Base-by-base conservation (phyloP, 2,888 invertebrate genomes). In the Rhyacophila evoluta region DNA sequence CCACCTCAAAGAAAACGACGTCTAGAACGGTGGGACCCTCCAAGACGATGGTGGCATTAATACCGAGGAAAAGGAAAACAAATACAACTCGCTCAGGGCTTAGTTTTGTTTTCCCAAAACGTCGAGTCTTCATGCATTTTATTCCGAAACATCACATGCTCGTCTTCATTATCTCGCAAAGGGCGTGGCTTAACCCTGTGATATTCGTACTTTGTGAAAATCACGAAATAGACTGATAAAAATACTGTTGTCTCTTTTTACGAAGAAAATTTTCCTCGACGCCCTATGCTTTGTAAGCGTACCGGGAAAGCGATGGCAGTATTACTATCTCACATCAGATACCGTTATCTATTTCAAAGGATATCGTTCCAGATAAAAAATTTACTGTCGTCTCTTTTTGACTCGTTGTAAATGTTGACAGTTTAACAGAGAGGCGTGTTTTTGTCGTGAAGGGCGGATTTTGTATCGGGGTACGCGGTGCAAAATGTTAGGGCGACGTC, bases 401-500 rank as follows among this genome's bases (percentile, higher is more conserved):
- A 77, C 80, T 29, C 41, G 76, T 69, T 38, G 74, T 15, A 28
- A 67, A 25, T 27, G 78, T 68, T 41, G 28, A 39, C 73, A 74
- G 37, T 38, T 36, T 36, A 6, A 27, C 74, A 67, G 79, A 77
- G 71, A 72, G 73, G 74, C 67, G 76, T 55, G n/a, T 71, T 38
- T 78, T 68, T 39, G 76, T 76, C 36, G 41, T 29, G 72, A 72
- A 71, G 75, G 39, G 19, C 77, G 72, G 25, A 10, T 55, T 55
- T 19, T 55, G 55, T 72, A 39, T 15, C 69, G 39, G 77, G 33
- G 83, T 83, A 84, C 84, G 84, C 86, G 86, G 85, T 86, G 25
- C 55, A 55, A 55, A 55, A 55, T 55, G 55, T 55, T 19, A 19
- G 55, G 41, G 55, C 15, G 19, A 10, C 55, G 55, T 19, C 15